Evolutionary conservation across 2,113 vertebrate species (phyloP).

Genomic region (Ctenodactylus gundi): DNA sequence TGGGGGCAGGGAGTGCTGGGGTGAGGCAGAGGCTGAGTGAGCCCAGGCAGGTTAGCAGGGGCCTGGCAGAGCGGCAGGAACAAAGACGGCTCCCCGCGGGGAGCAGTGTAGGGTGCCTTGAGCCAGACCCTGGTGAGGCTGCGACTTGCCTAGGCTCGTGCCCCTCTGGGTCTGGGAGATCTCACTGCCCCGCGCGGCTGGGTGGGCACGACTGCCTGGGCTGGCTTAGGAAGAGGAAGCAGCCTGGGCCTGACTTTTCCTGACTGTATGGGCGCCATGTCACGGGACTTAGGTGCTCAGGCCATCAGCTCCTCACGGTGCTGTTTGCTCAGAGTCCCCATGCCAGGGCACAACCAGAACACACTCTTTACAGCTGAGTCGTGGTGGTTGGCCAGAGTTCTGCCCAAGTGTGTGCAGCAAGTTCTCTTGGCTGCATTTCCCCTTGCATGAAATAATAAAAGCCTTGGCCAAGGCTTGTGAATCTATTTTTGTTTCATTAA

Average conservation of each 20-base stretch:
- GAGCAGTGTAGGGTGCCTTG: constrained; percentile 44
- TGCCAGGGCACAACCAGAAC: neutral
- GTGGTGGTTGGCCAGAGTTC: constrained; percentile 26
- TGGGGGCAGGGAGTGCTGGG: constrained; percentile 15
- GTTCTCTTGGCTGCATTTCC: constrained; percentile 62
- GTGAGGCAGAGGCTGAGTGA: constrained; percentile 34
- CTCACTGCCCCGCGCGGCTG: neutral
- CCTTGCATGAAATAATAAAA: constrained; percentile 73
- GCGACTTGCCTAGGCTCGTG: neutral
- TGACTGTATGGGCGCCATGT: neutral
- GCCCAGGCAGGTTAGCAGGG: constrained; percentile 80
- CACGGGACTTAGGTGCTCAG: neutral
- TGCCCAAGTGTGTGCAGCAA: constrained; percentile 57
- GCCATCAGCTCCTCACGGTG: neutral
- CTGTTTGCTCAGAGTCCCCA: neutral
- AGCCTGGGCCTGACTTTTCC: constrained; percentile 46
- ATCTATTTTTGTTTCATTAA: constrained; percentile 82
- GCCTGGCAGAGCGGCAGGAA: constrained; percentile 78
- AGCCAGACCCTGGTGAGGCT: constrained; percentile 53
- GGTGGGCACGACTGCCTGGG: neutral
- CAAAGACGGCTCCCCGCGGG: constrained; percentile 75
- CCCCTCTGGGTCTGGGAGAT: neutral
- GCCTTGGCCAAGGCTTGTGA: constrained; percentile 71
- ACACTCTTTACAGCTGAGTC: neutral
- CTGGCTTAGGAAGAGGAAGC: constrained; percentile 44